Percentiles rank a stretch among this genome's conserved stretches.
These are phyloP conservation scores for Dynastes hyllus DNA, from an alignment of 2,888 invertebrate species.

Conservation along the genomic window DNA sequence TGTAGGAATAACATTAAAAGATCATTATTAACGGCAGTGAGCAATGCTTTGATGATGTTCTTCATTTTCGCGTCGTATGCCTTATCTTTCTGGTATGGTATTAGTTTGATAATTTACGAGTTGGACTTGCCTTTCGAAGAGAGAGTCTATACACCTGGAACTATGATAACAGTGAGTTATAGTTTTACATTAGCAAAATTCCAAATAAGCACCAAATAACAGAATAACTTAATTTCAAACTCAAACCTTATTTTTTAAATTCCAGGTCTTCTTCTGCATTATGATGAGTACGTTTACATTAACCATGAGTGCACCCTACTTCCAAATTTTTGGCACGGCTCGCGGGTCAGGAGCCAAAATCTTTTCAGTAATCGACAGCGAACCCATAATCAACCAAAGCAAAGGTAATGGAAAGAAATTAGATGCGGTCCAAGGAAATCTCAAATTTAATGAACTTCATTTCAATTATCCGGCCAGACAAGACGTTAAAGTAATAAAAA, in stretches of 20 bases:
- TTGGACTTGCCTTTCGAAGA: constrained; percentile 73
- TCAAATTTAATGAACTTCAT: constrained; percentile 81
- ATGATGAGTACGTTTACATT: constrained; percentile 84
- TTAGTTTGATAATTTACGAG: constrained; percentile 80
- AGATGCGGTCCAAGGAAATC: constrained; percentile 75
- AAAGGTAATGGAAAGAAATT: constrained; percentile 77
- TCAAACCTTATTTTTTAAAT: neutral
- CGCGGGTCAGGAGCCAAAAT: constrained; percentile 86
- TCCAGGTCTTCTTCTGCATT: constrained; percentile 86
- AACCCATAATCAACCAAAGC: constrained; percentile 84
- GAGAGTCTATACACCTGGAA: constrained; percentile 77
- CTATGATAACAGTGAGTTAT: constrained; percentile 77
- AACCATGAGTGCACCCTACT: constrained; percentile 86
- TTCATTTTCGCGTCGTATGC: constrained; percentile 84
- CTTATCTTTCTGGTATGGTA: constrained; percentile 87
- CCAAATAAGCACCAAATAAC: too few species aligned
- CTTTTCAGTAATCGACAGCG: constrained; percentile 83
- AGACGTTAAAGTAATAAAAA: constrained; percentile 77
- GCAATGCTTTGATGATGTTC: constrained; percentile 83
- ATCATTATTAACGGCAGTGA: constrained; percentile 80
- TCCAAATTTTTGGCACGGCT: constrained; percentile 86
- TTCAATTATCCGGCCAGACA: constrained; percentile 89
- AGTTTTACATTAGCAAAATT: too few species aligned
- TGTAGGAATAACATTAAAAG: constrained; percentile 77
- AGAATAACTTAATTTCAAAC: neutral